Conservation (phyloP, 2,797 vertebrate genomes). For the Myioborus melanocephalus region DNA sequence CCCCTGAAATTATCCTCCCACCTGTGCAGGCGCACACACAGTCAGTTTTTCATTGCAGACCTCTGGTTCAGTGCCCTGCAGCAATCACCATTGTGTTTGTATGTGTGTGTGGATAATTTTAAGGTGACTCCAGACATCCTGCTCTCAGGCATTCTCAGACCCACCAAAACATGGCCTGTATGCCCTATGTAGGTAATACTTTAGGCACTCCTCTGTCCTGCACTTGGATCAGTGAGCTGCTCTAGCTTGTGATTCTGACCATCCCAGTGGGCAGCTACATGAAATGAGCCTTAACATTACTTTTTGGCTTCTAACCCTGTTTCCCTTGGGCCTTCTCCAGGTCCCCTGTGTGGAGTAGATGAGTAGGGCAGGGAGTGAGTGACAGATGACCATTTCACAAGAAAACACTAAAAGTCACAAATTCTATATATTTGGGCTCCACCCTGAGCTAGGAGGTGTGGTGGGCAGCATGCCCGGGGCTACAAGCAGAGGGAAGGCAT, state of each 20-base stretch:
- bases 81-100: neutral
- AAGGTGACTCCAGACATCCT: neutral
- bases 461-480: no score
- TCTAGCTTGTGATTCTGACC: neutral
- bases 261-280: neutral
- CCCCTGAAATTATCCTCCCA: neutral
- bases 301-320: neutral
- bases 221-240: neutral
- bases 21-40: neutral
- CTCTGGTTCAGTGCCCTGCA: neutral
- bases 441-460: neutral
- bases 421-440: neutral
- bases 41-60: neutral
- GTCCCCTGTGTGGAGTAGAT: neutral
- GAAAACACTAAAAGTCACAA: neutral
- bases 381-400: neutral
- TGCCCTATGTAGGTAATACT: neutral
- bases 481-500: accelerated
- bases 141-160: neutral
- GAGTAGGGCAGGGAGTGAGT: neutral
- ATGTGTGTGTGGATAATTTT: neutral
- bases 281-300: neutral
- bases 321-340: accelerated
- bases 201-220: neutral
- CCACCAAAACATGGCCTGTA: neutral